phyloP scores from a whole-genome alignment of 2,113 vertebrate genomes.

The Gobio gobio region DNA sequence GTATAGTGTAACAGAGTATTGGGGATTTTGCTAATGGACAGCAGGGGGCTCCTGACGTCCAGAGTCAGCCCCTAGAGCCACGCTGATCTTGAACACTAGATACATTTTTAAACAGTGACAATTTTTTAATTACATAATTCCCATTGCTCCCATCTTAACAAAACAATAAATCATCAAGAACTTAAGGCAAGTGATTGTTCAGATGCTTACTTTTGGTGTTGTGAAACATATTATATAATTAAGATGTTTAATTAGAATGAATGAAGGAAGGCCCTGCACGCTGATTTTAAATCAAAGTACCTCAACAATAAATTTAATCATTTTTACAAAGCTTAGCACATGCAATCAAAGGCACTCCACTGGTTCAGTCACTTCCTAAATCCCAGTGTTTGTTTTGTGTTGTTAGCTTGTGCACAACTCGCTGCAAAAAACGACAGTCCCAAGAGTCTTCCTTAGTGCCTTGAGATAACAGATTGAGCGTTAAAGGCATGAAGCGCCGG shows the following conservation, averaged over 20 bases:
- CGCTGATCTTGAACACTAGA: background rate
- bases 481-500: background rate
- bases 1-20: background rate
- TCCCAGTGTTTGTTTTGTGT: slow-evolving; percentile 5
- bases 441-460: slow-evolving; percentile 1
- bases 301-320: background rate
- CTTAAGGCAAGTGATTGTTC: background rate
- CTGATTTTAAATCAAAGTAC: background rate
- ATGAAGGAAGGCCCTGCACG: background rate
- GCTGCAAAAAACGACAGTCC: slow-evolving; percentile 4
- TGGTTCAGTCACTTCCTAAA: background rate
- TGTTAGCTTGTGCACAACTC: background rate
- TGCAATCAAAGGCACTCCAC: background rate
- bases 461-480: slow-evolving; percentile 33
- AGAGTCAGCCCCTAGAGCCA: background rate
- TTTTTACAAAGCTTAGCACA: background rate
- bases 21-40: background rate
- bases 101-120: background rate
- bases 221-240: background rate
- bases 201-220: background rate
- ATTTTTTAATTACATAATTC: background rate
- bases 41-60: background rate
- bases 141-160: background rate
- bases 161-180: background rate
- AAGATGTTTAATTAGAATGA: background rate